Evolutionary conservation across 2,888 invertebrate genomes (phyloP).

Genomic region (Morpho achilles): DNA sequence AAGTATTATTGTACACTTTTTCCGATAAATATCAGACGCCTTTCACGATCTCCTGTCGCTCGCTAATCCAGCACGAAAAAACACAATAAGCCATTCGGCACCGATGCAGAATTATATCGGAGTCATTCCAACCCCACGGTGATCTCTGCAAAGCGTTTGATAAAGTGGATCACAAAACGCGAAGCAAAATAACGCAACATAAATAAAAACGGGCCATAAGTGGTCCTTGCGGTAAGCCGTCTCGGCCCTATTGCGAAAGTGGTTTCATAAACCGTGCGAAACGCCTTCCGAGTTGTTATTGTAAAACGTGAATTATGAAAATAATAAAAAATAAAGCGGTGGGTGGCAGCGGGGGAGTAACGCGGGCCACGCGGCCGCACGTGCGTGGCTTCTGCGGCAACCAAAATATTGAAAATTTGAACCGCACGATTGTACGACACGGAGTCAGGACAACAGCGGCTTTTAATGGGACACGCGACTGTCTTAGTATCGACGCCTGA

Average conservation of each 20-base stretch:
- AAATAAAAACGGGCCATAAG: slow-evolving; percentile 71
- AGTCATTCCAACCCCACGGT: slow-evolving; percentile 65
- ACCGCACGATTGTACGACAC: slow-evolving; percentile 52
- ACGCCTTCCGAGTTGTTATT: slow-evolving; percentile 76
- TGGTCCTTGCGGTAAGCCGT: slow-evolving; percentile 70
- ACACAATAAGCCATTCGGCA: slow-evolving; percentile 67
- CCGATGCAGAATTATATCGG: slow-evolving; percentile 64
- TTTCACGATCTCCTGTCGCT: slow-evolving; percentile 60
- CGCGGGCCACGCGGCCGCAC: slow-evolving; percentile 69
- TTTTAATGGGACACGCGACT: slow-evolving; percentile 65
- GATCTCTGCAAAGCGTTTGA: slow-evolving; percentile 73
- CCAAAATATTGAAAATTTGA: slow-evolving; percentile 77
- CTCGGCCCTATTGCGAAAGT: slow-evolving; percentile 52
- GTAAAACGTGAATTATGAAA: slow-evolving; percentile 78
- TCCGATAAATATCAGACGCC: slow-evolving; percentile 3
- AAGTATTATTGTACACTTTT: not conserved
- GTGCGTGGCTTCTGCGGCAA: slow-evolving; percentile 47
- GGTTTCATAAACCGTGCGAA: slow-evolving; percentile 77
- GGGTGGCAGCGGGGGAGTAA: slow-evolving; percentile 57
- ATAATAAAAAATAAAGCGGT: slow-evolving; percentile 73
- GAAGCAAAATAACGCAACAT: slow-evolving; percentile 54
- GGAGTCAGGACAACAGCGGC: slow-evolving; percentile 35
- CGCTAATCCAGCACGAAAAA: slow-evolving; percentile 69
- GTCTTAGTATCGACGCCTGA: slow-evolving; percentile 57
- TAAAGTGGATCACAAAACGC: slow-evolving; percentile 77